A percentile compares a stretch with the other conserved stretches of the same genome.
Evolutionary conservation across 1,140 invertebrate genomes (phyloP).

Genomic region (Philopotamus ludificatus): DNA sequence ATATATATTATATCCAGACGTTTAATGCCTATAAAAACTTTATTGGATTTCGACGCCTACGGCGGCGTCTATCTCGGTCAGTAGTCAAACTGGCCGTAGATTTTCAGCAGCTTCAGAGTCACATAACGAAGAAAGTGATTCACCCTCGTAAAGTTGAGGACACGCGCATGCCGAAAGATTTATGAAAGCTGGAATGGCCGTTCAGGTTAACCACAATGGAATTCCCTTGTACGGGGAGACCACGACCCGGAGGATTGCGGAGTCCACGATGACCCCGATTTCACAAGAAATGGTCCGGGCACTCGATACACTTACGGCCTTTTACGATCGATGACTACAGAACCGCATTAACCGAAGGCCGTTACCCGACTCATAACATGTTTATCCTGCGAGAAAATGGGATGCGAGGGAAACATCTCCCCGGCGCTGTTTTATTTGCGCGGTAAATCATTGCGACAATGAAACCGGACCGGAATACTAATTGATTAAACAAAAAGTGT

Average conservation of each 20-base stretch:
- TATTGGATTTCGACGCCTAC: too few relatives aligned
- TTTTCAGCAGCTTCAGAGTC: too few relatives aligned
- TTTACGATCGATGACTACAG: neutral
- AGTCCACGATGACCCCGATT: neutral
- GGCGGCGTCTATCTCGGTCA: too few relatives aligned
- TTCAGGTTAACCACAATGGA: conserved; percentile 10
- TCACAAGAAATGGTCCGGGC: neutral
- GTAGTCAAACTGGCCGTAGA: too few relatives aligned
- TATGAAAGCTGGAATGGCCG: neutral
- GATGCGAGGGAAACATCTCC: too few relatives aligned
- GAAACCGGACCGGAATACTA: too few relatives aligned
- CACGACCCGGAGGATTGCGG: neutral
- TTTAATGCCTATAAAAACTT: too few relatives aligned
- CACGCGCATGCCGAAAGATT: neutral
- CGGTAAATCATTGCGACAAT: too few relatives aligned
- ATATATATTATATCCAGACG: too few relatives aligned
- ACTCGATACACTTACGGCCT: neutral
- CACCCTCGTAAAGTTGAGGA: neutral
- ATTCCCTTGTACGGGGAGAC: neutral
- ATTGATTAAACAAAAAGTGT: too few relatives aligned
- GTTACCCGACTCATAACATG: neutral
- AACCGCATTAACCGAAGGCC: neutral
- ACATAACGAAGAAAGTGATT: neutral
- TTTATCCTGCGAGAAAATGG: neutral
- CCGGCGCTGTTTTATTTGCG: too few relatives aligned